Evolutionary conservation across 1,140 invertebrate species (phyloP), one percentile per base, ranked within the genome.

Genomic region (Macrosteles quadrilineatus): DNA sequence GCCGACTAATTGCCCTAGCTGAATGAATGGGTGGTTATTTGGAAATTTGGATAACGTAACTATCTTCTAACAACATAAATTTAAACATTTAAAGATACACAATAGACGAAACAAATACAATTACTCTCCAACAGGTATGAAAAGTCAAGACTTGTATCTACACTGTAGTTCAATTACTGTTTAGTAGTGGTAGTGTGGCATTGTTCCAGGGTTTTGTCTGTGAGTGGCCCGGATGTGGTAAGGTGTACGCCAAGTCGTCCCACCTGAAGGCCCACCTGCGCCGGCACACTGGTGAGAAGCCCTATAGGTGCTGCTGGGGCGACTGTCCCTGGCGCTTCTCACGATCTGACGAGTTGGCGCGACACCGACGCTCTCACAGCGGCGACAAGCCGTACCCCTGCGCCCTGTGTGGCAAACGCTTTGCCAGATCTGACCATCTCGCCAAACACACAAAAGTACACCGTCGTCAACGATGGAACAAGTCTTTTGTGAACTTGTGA

Each of bases 251-350:
- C 66, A 98, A 98, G 80, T 90, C 92, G 19, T 96, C 94, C 9
- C 96, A 98, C 80, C 84, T 98, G 23, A 96, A 97, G 77, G 95
- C 96, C 1, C 97, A 98, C 78, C 80, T 97, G 59, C 84, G 96
- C 1, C 86, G 96, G 12, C 96, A 98, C 80, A 94, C 95, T 0
- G 96, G 96, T 0, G 95, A 98, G 80, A 98, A 98, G 77, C 96
- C 96, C 0, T 98, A 98, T 77, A 83, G 84, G 2, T 93, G 91
- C 78, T 92, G 90, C 55, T 98, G 96, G 96, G 83, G 88, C 1
- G 92, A 90, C n/a, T 98, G 96, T 80, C 87, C 87, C 9, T 98
- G 96, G 96, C 86, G 90, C 69, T 98, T 98, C 82, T 96, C 94
- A 1, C 83, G 96, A 25, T 97, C 95, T 0, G 96, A 98, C 77